A percentile compares a stretch with the other conserved stretches of the same genome.
phyloP scores from a whole-genome alignment of 2,888 invertebrate species.

The Andrena flavipes region DNA sequence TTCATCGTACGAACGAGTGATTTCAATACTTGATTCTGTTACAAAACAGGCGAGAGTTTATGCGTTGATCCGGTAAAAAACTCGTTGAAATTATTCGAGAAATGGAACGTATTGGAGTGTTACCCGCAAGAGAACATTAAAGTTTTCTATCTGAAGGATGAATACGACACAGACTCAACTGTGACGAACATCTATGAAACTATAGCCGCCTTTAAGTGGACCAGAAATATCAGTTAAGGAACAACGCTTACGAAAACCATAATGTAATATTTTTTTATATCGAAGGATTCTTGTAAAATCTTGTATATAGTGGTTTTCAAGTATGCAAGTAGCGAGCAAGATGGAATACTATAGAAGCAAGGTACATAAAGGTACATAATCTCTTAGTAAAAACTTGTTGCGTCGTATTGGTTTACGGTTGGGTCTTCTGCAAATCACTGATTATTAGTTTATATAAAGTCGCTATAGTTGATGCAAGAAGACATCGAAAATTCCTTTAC shows the following conservation, averaged over 20 bases:
- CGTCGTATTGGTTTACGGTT: no score
- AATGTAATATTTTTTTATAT: slow-evolving; percentile 51
- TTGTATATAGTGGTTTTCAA: slow-evolving; percentile 60
- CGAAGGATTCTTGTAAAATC: slow-evolving; percentile 27
- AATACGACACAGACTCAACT: slow-evolving; percentile 78
- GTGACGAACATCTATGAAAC: slow-evolving; percentile 77
- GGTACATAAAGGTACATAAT: background rate
- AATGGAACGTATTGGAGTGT: slow-evolving; percentile 92
- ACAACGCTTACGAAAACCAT: background rate
- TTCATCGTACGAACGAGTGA: background rate
- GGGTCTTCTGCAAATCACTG: no score
- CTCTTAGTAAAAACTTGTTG: no score
- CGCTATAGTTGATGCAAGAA: no score
- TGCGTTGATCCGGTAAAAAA: slow-evolving; percentile 95
- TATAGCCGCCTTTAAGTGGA: slow-evolving; percentile 80
- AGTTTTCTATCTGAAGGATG: slow-evolving; percentile 79
- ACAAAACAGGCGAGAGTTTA: slow-evolving; percentile 91
- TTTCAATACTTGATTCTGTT: slow-evolving; percentile 24
- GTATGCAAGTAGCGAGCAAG: slow-evolving; percentile 9
- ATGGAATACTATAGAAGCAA: background rate
- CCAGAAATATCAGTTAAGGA: slow-evolving; percentile 76
- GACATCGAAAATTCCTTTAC: no score
- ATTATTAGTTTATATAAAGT: no score
- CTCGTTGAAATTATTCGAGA: slow-evolving; percentile 92
- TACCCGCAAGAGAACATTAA: slow-evolving; percentile 79